phyloP scores from a whole-genome alignment of 2,113 vertebrate species.

The Menura novaehollandiae region DNA sequence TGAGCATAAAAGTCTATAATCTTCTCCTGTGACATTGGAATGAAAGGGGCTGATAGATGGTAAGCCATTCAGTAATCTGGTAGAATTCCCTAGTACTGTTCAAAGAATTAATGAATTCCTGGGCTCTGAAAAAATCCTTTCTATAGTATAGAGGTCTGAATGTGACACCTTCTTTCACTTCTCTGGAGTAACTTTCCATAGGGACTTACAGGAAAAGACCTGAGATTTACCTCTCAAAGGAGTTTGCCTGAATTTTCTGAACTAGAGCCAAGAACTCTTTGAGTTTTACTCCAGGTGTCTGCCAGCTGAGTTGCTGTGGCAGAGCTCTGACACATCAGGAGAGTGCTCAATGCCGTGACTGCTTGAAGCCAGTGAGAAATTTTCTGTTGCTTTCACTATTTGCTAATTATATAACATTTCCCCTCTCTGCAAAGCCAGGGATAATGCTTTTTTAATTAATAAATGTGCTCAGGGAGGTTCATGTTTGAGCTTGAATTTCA shows the following conservation, averaged over 20 bases:
- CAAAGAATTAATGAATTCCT: background rate
- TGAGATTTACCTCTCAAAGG: background rate
- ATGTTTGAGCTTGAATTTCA: background rate
- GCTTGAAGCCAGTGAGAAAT: background rate
- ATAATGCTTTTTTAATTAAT: conserved; percentile 38
- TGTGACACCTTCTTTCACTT: background rate
- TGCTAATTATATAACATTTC: background rate
- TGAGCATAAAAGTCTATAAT: background rate
- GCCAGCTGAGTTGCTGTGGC: background rate
- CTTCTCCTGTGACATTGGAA: background rate
- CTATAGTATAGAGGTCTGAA: background rate
- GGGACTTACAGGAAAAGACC: background rate
- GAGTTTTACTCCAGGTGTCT: background rate
- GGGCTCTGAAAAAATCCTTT: background rate
- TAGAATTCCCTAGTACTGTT: background rate
- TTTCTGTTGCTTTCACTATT: background rate
- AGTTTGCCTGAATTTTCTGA: background rate
- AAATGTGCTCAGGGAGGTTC: background rate
- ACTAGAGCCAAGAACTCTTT: background rate
- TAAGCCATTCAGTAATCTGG: background rate
- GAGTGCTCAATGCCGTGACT: background rate
- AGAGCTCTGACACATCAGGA: background rate
- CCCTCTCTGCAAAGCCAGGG: background rate
- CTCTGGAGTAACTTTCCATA: background rate
- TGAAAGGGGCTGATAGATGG: background rate